Evolutionary conservation across 2,113 vertebrate genomes (phyloP), one percentile per base, ranked within the genome.

Genomic region (Microcebus griseorufus): DNA sequence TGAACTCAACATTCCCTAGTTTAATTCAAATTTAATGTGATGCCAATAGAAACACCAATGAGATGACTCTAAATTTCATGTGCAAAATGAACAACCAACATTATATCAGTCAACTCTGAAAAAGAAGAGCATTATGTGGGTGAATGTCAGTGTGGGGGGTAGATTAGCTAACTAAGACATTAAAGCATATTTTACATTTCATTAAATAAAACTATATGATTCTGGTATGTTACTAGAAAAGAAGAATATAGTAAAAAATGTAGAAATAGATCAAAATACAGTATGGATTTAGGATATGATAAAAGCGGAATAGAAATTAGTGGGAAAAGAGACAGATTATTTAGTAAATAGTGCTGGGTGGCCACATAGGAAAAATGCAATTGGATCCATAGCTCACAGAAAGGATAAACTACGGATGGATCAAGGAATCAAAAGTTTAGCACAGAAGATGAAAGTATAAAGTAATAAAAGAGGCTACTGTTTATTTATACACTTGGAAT

Each of bases 1-100:
- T 27, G 11, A 69, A 84, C 34, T 39, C 55, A 80, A 64, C 37
- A 91, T 23, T 81, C 17, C 6, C 5, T 9, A 37, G 1, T 34
- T 96, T 87, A 83, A 89, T 48, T 88, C 20, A 65, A 78, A 89
- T 64, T 32, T 79, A 73, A 81, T 29, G 8, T 11, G 17, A 92
- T 39, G 42, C 14, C 48, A 82, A 37, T 64, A 64, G 32, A 64
- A 83, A 92, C 29, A 32, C 39, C 39, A 69, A 5, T 5, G 73
- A 55, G 73, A 45, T 53, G 17, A 81, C 67, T 69, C 29, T 51
- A 75, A 80, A 85, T 82, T 92, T 76, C 25, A 62, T 29, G 32
- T 27, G 53, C 76, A 80, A 81, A 86, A 87, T 62, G 17, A 84
- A 84, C 14, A 9, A 80, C 51, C 3, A 72, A 37, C 9, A 51